Evolutionary conservation across 2,797 vertebrate genomes (phyloP), one percentile per base, ranked within the genome.

Genomic region (Silurus lanzhouensis): DNA sequence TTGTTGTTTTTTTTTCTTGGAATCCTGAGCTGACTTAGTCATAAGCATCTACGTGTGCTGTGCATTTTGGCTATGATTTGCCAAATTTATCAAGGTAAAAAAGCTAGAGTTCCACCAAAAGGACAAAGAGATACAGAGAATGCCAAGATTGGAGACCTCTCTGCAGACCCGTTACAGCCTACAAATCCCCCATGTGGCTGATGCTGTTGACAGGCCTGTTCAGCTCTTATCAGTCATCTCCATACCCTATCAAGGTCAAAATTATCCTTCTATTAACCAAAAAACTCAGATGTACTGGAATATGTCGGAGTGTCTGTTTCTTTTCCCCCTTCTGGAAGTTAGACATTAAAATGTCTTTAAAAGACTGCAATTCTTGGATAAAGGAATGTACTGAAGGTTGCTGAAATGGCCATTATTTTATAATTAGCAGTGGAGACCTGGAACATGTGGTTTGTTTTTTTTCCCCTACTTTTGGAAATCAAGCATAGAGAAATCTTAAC

Each of bases 261-360:
- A 27, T 61, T 22, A 44, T 31, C 44, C n/a, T 31, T 72, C 20
- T 46, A 63, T 78, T 83, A 83, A 79, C 55, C 66, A 52, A 83
- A 67, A 25, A 27, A 3, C 68, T 20, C 46, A 19, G 76, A 46
- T 68, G 71, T 68, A 22, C 74, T 77, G 74, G 19, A 77, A 31
- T n/a, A 68, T 78, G 27, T 83, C 71, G 57, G 52, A 61, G 68
- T n/a, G 57, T 63, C 58, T 44, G 20, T 67, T 81, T 81, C 0
- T 27, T 66, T 64, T 31, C 17, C 71, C 57, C n/a, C 2, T 19
- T 66, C 71, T 76, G 25, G 19, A 76, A 68, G 55, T 31, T 60
- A 77, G 3, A 63, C n/a, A 55, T 68, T 64, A 81, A 70, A 76
- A 31, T 48, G 70, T 85, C 48, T 78, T 58, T 38, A 83, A 83